Conservation (phyloP, 2,113 vertebrate genomes). For the Oreochromis tanganicae region DNA sequence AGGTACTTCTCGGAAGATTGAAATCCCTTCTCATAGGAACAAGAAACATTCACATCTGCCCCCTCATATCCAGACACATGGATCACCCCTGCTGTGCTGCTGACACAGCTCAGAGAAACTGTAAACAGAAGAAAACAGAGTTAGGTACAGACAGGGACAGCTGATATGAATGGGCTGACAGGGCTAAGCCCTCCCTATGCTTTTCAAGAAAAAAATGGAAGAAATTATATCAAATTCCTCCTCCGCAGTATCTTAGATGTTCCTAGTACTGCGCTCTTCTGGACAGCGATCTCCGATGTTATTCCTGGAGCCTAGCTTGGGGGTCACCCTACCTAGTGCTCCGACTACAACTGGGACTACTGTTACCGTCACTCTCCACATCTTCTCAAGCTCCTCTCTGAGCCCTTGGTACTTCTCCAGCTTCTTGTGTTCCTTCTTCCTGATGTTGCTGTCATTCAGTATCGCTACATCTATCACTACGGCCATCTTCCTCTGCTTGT, state of each 20-base stretch:
- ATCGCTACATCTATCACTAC: rapidly evolving
- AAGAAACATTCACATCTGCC: not conserved
- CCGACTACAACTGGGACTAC: not conserved
- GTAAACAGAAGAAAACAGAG: not conserved
- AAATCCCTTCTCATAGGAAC: not conserved
- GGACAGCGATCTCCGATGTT: rapidly evolving
- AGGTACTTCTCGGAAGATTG: not conserved
- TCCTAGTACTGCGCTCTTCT: not conserved
- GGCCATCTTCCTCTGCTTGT: not conserved
- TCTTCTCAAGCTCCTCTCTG: not conserved
- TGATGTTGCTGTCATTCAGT: not conserved
- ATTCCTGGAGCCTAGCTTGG: not conserved
- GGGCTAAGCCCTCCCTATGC: too few species aligned
- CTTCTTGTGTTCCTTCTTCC: not conserved
- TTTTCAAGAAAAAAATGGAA: too few species aligned
- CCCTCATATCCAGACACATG: not conserved
- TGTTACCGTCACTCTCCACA: rapidly evolving
- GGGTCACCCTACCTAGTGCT: not conserved
- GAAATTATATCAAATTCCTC: too few species aligned
- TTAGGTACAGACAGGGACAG: too few species aligned
- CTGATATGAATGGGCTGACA: too few species aligned
- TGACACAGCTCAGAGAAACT: not conserved
- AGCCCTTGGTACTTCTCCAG: not conserved
- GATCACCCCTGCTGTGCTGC: not conserved
- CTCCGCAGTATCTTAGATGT: not conserved